Base-by-base conservation (phyloP, 2,888 invertebrate genomes). In the Entomobrya proxima region DNA sequence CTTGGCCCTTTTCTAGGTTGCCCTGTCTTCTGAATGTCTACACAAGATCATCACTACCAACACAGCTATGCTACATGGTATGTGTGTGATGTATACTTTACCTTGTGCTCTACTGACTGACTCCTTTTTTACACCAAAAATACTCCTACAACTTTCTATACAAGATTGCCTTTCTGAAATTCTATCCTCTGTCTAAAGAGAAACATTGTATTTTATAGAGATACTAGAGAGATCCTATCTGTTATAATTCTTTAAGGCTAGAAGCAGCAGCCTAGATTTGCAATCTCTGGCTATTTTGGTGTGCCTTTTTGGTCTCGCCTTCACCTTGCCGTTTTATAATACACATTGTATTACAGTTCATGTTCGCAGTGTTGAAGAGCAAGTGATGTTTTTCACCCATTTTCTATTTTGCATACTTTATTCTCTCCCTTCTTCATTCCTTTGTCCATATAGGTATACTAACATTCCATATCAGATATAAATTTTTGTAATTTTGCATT, bases 81-180 rank as follows among this genome's bases (percentile, higher is more conserved):
- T n/a, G 21, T 27, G 47, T 18, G 24, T n/a, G 44, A 47, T 9
- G 47, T n/a, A 47, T 64, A 67, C 79, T 69, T 79, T 79, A 50
- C 67, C 50, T 30, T 72, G 75, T 83, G 83, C 83, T 83, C 83
- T 76, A 83, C 83, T 83, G 83, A 76, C 83, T 83, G 83, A 83
- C 83, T 83, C 64, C 18, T 61, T 24, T 32, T 44, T 69, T 47
- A n/a, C 44, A 7, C 13, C 72, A 72, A 44, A 47, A 40, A 27
- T 72, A 18, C 47, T 47, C 27, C 72, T 47, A 24, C 47, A 13
- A 27, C 72, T 47, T 2, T n/a, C 24, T n/a, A 35, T 35, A 27
- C 64, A 44, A 11, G 9, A 11, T 35, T n/a, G 9, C 50, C 32
- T 55, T 37, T 5, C 47, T 72, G 37, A 18, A 47, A 61, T 50